Base-by-base conservation (phyloP, 2,888 invertebrate genomes). In the Marronus borbonicus region DNA sequence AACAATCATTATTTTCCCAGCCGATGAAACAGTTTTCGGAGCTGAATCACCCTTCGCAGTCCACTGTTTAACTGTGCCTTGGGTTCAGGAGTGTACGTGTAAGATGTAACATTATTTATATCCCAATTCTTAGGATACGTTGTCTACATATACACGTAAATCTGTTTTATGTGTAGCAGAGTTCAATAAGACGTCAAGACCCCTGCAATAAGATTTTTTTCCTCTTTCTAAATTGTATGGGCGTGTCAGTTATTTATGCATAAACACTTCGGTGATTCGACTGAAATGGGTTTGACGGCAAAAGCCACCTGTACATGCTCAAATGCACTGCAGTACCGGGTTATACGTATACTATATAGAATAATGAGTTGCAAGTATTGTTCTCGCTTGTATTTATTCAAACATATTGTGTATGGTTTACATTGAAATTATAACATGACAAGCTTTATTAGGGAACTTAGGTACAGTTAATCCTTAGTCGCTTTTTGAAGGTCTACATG, bases 211-310 rank as follows among this genome's bases (percentile, higher is more conserved):
- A 5, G 14, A 1, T 36, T 8, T 55, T 69, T 55, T 70, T 31
- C 31, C 17, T 17, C 52, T 70, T 70, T 70, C 52, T 28, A 60
- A 60, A 72, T 72, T 44, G 36, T 72, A 72, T 72, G 39, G 72
- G 72, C 72, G 72, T 72, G 60, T 24, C 60, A 28, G 20, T 20
- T 28, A 8, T 72, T 31, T 70, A 52, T 52, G 69, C 49, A 14
- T 49, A 68, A n/a, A 68, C 49, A 49, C 44, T 20, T 2, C 24
- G 49, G 49, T 44, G 24, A 44, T 68, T 20, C 24, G 49, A 39
- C 17, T 17, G 50, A 68, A 68, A n/a, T 28, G 20, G 65, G n/a
- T n/a, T 65, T 17, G 65, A 39, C 65, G 20, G 14, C 65, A 1
- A 65, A n/a, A 12, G 44, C 44, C 44, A 44, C 44, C 44, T 44